Base-by-base conservation (phyloP, 2,797 vertebrate species). In the Chelon auratus region DNA sequence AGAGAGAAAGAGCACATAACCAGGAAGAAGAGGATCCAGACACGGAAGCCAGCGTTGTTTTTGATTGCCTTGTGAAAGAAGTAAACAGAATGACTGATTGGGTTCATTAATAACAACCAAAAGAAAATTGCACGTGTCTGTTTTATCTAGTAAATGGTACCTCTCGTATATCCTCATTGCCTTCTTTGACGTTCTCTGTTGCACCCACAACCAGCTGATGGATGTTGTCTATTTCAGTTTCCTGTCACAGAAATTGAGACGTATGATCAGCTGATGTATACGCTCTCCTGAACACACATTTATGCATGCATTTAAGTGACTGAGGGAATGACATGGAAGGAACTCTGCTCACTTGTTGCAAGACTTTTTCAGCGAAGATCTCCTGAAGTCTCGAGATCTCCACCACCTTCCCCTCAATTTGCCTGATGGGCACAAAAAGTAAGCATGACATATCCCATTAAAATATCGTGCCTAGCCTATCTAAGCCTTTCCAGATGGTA, bases 1-100 rank as follows among this genome's bases (percentile, higher is more conserved):
- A 99, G 93, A 37, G 98, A 99, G 89, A 99, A 99, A 1, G 98
- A 99, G 78, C 98, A 99, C 98, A 99, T 99, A 69, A 99, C 97
- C 36, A 99, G 95, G 93, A 99, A 99, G 92, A 99, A 99, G 0
- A 99, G 96, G 88, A 99, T 96, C 98, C 98, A 99, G 2, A 99
- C 98, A 2, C 98, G 94, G 92, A 99, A 99, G 75, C 98, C 98
- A 0, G 98, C 98, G 0, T 99, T 99, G 93, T 99, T 99, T 89
- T 99, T 97, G 80, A 99, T 99, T 24, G 98, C 98, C 98, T 99
- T 76, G 58, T 53, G 42, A 70, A 2, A 68, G 40, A 80, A 69
- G 14, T 4, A 37, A 77, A 50, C 9, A 71, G 14, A 75, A 43
- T 20, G 0, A 40, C 22, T 14, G 50, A 30, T 22, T 12, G 20